Percentiles rank a stretch among this genome's conserved stretches.
phyloP scores from a whole-genome alignment of 2,888 invertebrate genomes.

The Drosophila macrospina region DNA sequence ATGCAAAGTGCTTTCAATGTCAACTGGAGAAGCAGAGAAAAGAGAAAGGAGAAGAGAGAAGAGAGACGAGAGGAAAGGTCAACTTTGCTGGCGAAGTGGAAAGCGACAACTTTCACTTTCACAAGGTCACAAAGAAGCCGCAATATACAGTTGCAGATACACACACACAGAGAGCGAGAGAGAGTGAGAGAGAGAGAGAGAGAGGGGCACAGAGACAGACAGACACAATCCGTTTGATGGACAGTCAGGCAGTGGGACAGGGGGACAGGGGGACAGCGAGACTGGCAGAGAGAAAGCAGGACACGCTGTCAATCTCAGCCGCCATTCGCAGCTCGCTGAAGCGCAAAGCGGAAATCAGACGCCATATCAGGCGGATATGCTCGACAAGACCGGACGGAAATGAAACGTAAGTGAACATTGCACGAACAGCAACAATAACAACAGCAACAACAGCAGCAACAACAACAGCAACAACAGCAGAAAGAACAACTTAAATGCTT shows the following conservation, averaged over 20 bases:
- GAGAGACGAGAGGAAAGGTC: background rate
- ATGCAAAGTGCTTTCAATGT: constrained; percentile 35
- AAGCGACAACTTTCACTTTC: constrained; percentile 67
- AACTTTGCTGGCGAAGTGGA: constrained; percentile 40
- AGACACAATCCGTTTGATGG: constrained; percentile 18
- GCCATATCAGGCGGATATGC: constrained; percentile 72
- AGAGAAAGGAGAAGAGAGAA: background rate
- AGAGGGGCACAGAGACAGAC: constrained; percentile 26
- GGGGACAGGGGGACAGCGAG: constrained; percentile 11
- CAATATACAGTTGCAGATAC: constrained; percentile 14
- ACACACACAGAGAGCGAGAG: constrained; percentile 17
- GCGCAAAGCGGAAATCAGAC: constrained; percentile 73
- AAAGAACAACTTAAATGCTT: constrained; percentile 44
- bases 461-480: constrained; percentile 3
- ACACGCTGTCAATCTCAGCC: constrained; percentile 63
- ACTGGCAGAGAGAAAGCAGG: constrained; percentile 5
- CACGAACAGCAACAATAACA: constrained; percentile 32
- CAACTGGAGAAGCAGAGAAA: constrained; percentile 8
- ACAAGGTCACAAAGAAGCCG: constrained; percentile 60
- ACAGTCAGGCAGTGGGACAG: background rate
- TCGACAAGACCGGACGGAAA: constrained; percentile 67
- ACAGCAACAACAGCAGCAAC: constrained; percentile 28
- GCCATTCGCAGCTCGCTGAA: constrained; percentile 49
- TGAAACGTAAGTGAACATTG: constrained; percentile 59
- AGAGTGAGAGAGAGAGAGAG: too few relatives aligned